Evolutionary conservation across 2,888 invertebrate species (phyloP).

Genomic region (Agrotis clavis): DNA sequence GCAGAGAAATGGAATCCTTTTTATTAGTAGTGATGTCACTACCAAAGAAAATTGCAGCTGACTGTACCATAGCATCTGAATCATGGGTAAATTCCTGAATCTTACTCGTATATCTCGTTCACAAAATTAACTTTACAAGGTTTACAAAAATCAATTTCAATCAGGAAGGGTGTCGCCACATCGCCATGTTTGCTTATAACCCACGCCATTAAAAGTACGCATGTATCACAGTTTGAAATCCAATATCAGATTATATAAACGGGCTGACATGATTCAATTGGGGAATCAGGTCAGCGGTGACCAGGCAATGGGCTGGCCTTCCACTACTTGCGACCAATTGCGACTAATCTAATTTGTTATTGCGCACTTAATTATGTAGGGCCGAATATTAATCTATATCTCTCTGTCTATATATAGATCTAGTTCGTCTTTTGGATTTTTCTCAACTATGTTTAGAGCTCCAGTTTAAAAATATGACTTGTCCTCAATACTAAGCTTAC

Average conservation of each 20-base stretch:
- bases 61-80: not conserved
- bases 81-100: not conserved
- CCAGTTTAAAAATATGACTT: not conserved
- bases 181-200: slow-evolving; percentile 25
- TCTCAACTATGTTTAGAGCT: not conserved
- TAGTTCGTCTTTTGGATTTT: not conserved
- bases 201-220: slow-evolving; percentile 24
- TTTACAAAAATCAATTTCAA: slow-evolving; percentile 37
- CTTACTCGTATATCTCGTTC: not conserved
- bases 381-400: slow-evolving; percentile 31
- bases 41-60: no score
- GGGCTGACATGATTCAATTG: slow-evolving; percentile 46
- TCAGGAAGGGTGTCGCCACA: slow-evolving; percentile 10
- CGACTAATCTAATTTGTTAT: slow-evolving; percentile 45
- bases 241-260: slow-evolving; percentile 49
- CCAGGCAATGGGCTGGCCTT: slow-evolving; percentile 31
- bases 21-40: no score
- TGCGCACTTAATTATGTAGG: slow-evolving; percentile 38
- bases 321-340: slow-evolving; percentile 52
- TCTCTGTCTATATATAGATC: slow-evolving; percentile 17
- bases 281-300: slow-evolving; percentile 45
- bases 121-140: slow-evolving; percentile 26
- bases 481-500: not conserved
- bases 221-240: slow-evolving; percentile 38
- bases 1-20: no score